Evolutionary conservation across 1,140 invertebrate species (phyloP).

Genomic region (Luehdorfia chinensis): DNA sequence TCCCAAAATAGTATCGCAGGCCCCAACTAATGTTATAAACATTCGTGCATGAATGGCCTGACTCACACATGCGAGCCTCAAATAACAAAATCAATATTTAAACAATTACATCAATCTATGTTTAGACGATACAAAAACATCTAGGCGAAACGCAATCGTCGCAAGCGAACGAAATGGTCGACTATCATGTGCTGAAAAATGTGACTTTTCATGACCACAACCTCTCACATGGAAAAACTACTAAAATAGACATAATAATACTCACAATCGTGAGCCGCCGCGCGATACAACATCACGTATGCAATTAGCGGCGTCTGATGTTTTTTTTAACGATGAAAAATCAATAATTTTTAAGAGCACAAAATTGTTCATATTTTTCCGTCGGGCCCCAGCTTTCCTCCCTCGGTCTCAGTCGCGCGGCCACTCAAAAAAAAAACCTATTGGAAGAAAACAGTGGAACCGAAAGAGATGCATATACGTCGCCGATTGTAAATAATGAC

Average conservation of each 20-base stretch:
- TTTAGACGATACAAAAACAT: slow-evolving; percentile 26
- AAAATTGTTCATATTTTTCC: slow-evolving; percentile 73
- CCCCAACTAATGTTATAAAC: slow-evolving; percentile 62
- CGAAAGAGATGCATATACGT: slow-evolving; percentile 60
- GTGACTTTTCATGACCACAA: slow-evolving; percentile 55
- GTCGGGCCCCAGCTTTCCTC: slow-evolving; percentile 47
- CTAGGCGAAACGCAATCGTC: slow-evolving; percentile 26
- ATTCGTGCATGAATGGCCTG: slow-evolving; percentile 35
- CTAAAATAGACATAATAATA: slow-evolving; percentile 48
- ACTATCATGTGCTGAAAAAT: slow-evolving; percentile 59
- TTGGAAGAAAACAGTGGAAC: slow-evolving; percentile 54
- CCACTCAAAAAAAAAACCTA: slow-evolving; percentile 65
- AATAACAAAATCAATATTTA: slow-evolving; percentile 68
- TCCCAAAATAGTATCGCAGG: slow-evolving; percentile 54
- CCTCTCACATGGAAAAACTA: slow-evolving; percentile 46
- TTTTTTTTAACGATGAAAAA: slow-evolving; percentile 68
- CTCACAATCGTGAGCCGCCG: slow-evolving; percentile 35
- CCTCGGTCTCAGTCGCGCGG: slow-evolving; percentile 50
- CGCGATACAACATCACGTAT: slow-evolving; percentile 47
- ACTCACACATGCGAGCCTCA: slow-evolving; percentile 41
- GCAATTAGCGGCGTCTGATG: slow-evolving; percentile 49
- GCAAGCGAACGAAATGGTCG: slow-evolving; percentile 43
- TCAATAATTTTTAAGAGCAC: slow-evolving; percentile 73
- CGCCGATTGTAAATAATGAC: slow-evolving; percentile 65
- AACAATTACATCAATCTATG: slow-evolving; percentile 47